Base-by-base conservation (phyloP, 2,888 invertebrate genomes). In the Metallyticus violacea region DNA sequence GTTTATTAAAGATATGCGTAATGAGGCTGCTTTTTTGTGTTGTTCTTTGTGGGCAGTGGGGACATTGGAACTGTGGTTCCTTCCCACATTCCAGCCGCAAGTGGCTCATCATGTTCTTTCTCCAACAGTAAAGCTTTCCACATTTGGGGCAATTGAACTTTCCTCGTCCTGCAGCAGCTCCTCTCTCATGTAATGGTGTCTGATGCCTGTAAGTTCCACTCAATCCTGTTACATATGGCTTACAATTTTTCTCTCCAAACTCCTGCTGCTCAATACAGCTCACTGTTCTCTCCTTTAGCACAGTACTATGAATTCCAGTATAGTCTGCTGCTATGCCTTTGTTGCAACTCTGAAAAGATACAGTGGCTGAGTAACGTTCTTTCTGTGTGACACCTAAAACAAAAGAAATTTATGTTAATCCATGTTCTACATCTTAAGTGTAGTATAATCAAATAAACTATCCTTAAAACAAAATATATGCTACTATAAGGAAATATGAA, bases 121-220 rank as follows among this genome's bases (percentile, higher is more conserved):
- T 89, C 82, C 89, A 89, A 9, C 88, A 87, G 87, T 90, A 91
- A 78, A 89, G 88, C 7, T 90, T 89, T 25, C 90, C 90, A 86
- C 91, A 91, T 90, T 93, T 94, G 28, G 81, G 77, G 88, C 91
- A 91, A 81, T 89, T 86, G 88, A 88, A 88, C 15, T 29, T 77
- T 76, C 82, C 82, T 62, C 22, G 15, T 15, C 9, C 40, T 1
- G 15, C 40, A 15, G 22, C 40, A 15, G 22, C 22, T 3, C 40
- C 15, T 15, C 15, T 15, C 22, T 62, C 15, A 62, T 15, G 1
- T 15, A 22, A 62, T 62, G 22, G 6, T 22, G 22, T 62, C 0
- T 62, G 15, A 62, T 62, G 15, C 40, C 2, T 40, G 2, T 9
- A 40, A 40, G 9, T 15, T 40, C 40, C 40, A 40, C 40, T 40